Evolutionary conservation across 2,797 vertebrate species (phyloP), one percentile per base, ranked within the genome.

Genomic region (Okamejei kenojei): DNA sequence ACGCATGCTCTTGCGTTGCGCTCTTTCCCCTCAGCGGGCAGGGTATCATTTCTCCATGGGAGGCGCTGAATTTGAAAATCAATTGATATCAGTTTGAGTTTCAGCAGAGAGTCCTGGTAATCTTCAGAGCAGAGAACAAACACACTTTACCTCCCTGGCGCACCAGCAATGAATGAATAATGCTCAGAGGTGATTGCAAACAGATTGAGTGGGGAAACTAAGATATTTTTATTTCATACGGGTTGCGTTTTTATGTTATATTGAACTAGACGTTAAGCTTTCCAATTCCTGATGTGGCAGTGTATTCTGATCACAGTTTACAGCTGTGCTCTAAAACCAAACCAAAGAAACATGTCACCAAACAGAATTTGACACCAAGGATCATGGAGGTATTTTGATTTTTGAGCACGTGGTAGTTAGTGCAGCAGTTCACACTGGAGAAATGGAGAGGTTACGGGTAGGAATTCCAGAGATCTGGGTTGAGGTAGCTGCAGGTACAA

Each of bases 91-190:
- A 73, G 21, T 29, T 38, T 26, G 90, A 74, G 35, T 23, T 74
- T 45, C 23, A 91, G 90, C 90, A 91, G 21, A 91, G 0, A 61
- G 10, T 11, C 23, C 19, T 45, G 35, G 68, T 91, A 74, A 45
- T 91, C 35, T 91, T 91, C 90, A 91, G 71, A 15, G 35, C 11
- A 19, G 65, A 45, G 65, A 90, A 73, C 65, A 91, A 73, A 68
- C 38, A 74, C 35, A 26, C 2, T 74, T 74, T 35, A 45, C 35
- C 21, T 91, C 10, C 90, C 32, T 45, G 35, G 21, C 23, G 35
- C 38, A 74, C 19, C 68, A 74, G n/a, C 26, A 4, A 73, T 21
- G 23, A 54, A 91, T 91, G 8, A 91, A 73, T 91, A 74, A 74
- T 73, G 38, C 23, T 74, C 32, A 71, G 35, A 45, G 68, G 68